Evolutionary conservation across 2,113 vertebrate species (phyloP).

Genomic region (Hipposideros armiger): DNA sequence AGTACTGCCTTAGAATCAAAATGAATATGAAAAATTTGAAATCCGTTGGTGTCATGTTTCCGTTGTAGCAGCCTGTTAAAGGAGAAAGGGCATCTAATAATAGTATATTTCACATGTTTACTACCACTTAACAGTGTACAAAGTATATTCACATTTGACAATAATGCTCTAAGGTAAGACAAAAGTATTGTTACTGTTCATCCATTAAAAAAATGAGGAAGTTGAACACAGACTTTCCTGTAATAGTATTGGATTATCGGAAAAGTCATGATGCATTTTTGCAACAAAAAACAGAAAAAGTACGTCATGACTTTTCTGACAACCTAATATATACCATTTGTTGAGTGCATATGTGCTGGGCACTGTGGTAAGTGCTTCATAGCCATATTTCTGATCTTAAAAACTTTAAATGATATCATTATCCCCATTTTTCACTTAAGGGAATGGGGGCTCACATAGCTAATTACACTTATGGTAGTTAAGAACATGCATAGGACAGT

Average conservation of each 20-base stretch:
- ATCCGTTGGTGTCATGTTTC: slow-evolving; percentile 22
- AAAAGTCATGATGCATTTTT: too few relatives aligned
- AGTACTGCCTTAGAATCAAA: not conserved
- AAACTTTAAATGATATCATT: not conserved
- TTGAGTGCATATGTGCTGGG: not conserved
- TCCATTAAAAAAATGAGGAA: slow-evolving; percentile 19
- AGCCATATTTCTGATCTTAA: not conserved
- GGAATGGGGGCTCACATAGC: not conserved
- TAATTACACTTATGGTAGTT: not conserved
- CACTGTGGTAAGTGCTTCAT: too few relatives aligned
- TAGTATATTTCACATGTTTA: not conserved
- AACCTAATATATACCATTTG: not conserved
- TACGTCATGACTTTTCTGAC: too few relatives aligned
- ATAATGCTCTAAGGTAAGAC: not conserved
- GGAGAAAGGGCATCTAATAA: not conserved
- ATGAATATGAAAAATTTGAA: slow-evolving; percentile 28
- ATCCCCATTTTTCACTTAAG: not conserved
- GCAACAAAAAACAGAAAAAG: too few relatives aligned
- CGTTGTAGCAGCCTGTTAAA: not conserved
- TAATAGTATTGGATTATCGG: not conserved
- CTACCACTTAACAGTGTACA: not conserved
- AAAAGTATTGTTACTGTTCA: not conserved
- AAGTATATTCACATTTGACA: slow-evolving; percentile 36
- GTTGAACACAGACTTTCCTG: not conserved
- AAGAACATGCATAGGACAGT: not conserved